Evolutionary conservation across 1,140 invertebrate genomes (phyloP), one percentile per base, ranked within the genome.

Genomic region (Fragariocoptes setiger): DNA sequence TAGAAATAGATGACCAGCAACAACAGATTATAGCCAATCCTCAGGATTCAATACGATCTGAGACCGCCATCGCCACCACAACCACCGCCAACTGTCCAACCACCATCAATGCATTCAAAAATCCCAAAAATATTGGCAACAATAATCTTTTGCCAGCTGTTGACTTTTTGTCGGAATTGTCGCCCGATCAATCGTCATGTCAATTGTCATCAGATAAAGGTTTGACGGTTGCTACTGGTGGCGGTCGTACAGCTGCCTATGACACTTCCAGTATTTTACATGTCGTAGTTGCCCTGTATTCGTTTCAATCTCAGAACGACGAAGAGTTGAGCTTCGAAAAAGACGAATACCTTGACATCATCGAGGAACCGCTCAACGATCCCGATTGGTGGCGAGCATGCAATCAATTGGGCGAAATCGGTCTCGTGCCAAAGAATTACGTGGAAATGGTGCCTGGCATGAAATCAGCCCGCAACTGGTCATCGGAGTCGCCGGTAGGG

Each of bases 361-460:
- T 97, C 35, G 83, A 90, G 60, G 68, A 85, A 54, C 86, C 86
- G 3, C 68, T 73, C 8, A 77, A 83, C 41, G 90, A 97, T 65
- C 88, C 90, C 0, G 88, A 97, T 60, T 97, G 86, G 86, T 92
- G 80, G 64, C 74, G 76, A 55, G 88, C 88, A 35, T 66, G 85
- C 42, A 95, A 94, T 62, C 70, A 70, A 37, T 71, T 74, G 54
- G 85, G 85, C 12, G 73, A 65, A 41, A 68, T 80, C 43, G 88
- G 88, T 39, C 66, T 95, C 44, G 82, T 95, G 49, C 88, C 88
- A 31, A 68, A 82, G 44, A 97, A 95, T 65, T 95, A 95, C 64
- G 68, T 95, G 47, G 79, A 69, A 54, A 61, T 65, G 62, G 69
- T 49, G 19, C 35, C 37, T 21, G 31, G 43, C 18, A 21, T 35